Conservation (phyloP, 2,113 vertebrate species). For the Muntiacus muntjak region DNA sequence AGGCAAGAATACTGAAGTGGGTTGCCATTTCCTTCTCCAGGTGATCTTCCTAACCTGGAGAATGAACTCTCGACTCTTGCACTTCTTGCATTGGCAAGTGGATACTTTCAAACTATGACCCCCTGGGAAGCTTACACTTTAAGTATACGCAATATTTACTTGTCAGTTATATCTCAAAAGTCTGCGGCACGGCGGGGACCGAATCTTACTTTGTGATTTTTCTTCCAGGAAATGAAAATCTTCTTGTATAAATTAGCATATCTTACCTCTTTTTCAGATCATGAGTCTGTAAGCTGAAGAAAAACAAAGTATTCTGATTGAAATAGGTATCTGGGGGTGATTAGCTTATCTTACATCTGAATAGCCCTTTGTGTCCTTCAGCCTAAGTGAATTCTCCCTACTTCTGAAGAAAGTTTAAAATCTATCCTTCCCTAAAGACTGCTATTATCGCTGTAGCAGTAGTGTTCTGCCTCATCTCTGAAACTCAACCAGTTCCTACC, state of each 20-base stretch:
- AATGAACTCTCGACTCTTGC: too few relatives aligned
- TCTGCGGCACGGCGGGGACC: too few relatives aligned
- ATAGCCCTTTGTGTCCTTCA: not conserved
- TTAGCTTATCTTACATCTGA: not conserved
- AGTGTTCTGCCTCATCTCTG: not conserved
- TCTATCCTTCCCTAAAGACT: not conserved
- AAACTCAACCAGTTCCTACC: not conserved
- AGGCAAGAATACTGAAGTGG: too few relatives aligned
- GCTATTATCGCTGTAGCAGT: not conserved
- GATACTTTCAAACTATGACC: too few relatives aligned
- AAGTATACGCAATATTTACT: not conserved
- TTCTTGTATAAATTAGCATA: not conserved
- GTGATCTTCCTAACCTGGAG: too few relatives aligned
- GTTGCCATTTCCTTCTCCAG: too few relatives aligned
- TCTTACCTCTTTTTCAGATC: not conserved
- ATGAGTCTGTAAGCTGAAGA: not conserved
- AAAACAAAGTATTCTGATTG: not conserved
- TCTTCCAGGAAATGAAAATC: not conserved
- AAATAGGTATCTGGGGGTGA: not conserved
- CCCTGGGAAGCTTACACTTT: not conserved
- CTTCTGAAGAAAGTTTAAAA: not conserved
- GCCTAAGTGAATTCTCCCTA: not conserved
- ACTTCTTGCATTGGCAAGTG: too few relatives aligned
- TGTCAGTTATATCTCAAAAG: not conserved
- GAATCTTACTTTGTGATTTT: not conserved